These are phyloP conservation scores for Cataglyphis rosenhaueri DNA, from an alignment of 2,888 invertebrate genomes.

Conservation along the genomic window DNA sequence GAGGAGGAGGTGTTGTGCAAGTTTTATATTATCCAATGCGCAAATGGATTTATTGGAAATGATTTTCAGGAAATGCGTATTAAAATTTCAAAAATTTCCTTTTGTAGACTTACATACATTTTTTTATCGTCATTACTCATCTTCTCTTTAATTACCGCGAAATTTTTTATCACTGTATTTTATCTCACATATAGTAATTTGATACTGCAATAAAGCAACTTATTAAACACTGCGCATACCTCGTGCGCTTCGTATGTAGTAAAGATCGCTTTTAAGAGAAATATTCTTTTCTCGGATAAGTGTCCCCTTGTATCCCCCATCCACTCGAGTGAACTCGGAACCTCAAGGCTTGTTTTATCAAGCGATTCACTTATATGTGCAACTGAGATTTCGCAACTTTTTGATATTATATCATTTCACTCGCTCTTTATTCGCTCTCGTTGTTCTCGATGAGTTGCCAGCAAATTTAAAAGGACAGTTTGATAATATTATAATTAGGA, in stretches of 20 bases:
- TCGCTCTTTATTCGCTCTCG: not conserved
- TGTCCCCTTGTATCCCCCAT: not conserved
- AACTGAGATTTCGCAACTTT: not conserved
- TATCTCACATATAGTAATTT: not conserved
- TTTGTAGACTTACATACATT: not conserved
- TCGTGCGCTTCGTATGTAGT: not conserved
- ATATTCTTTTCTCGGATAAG: not conserved
- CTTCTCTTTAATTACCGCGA: not conserved
- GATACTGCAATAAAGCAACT: not conserved
- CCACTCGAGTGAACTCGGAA: not conserved
- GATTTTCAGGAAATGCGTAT: not conserved
- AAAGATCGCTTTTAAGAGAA: not conserved
- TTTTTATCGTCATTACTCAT: not conserved
- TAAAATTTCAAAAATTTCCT: not conserved
- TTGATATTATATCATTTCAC: not conserved
- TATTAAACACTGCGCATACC: not conserved
- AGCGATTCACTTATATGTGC: not conserved
- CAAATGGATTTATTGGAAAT: not conserved
- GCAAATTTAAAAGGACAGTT: not conserved
- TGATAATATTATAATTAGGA: not conserved
- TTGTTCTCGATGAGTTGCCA: not conserved
- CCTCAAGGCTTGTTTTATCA: not conserved
- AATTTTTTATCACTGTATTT: constrained; percentile 1
- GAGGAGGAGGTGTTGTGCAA: not conserved
- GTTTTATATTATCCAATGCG: not conserved